Conservation (phyloP, 2,797 vertebrate species). For the Varecia variegata region DNA sequence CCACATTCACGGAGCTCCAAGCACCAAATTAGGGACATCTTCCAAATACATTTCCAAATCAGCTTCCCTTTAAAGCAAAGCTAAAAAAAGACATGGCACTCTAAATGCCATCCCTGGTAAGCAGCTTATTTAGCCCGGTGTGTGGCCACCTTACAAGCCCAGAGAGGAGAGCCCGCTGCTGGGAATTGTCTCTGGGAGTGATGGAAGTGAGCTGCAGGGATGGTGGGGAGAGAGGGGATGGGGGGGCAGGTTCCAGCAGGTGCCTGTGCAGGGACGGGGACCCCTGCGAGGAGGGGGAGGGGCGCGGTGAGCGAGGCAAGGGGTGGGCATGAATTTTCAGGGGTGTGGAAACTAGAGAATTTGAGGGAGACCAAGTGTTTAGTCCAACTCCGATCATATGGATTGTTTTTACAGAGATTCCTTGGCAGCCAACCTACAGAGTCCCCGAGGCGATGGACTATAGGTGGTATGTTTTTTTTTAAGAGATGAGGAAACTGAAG, state of each 20-base stretch:
- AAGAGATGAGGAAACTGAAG: not conserved
- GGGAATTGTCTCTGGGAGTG: conserved; percentile 78
- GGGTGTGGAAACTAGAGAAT: not conserved
- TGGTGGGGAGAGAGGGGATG: not conserved
- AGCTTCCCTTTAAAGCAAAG: conserved; percentile 75
- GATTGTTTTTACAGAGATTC: not conserved
- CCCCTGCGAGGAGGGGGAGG: not conserved
- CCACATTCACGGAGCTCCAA: not conserved
- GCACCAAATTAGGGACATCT: conserved; percentile 64
- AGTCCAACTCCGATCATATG: not conserved
- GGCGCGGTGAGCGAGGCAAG: not conserved
- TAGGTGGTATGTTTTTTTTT: rapidly evolving
- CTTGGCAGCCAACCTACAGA: not conserved
- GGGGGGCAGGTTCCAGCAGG: not conserved
- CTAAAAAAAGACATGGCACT: conserved; percentile 82
- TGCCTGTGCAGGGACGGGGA: not conserved
- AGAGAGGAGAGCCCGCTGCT: conserved; percentile 77
- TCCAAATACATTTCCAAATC: conserved; percentile 76
- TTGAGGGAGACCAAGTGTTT: not conserved
- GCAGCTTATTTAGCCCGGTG: conserved; percentile 85
- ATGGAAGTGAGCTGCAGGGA: conserved; percentile 73
- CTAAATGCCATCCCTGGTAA: conserved; percentile 84
- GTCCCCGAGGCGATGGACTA: no score
- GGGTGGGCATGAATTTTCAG: not conserved
- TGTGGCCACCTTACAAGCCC: conserved; percentile 83